A percentile compares a stretch with the other conserved stretches of the same genome.
Evolutionary conservation across 2,888 invertebrate species (phyloP).

Genomic region (Ctena decussata): DNA sequence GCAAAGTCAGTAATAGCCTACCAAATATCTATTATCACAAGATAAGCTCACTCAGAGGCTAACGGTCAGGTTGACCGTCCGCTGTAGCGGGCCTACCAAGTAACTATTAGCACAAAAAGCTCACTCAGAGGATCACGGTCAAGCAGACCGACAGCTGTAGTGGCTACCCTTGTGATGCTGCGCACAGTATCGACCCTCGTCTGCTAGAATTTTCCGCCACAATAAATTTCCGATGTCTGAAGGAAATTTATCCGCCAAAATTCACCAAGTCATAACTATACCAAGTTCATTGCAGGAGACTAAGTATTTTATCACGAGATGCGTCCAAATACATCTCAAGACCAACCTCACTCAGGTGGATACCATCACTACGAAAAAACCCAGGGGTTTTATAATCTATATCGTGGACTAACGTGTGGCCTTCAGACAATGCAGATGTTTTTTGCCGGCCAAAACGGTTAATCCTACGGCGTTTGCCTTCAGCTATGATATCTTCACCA

Average conservation of each 20-base stretch:
- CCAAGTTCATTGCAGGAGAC: neutral
- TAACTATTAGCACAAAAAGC: no score
- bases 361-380: neutral
- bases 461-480: neutral
- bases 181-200: slow-evolving; percentile 6
- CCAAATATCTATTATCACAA: no score
- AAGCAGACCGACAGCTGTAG: no score
- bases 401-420: neutral
- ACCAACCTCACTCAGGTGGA: neutral
- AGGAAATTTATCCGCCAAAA: slow-evolving; percentile 10
- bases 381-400: neutral
- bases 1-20: no score
- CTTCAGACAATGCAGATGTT: neutral
- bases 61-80: no score
- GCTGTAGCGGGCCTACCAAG: no score
- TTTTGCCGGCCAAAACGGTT: slow-evolving; percentile 7
- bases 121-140: no score
- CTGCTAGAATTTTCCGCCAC: slow-evolving; percentile 7
- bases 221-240: neutral
- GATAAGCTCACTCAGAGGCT: no score
- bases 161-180: no score
- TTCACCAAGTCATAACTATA: neutral
- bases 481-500: no score
- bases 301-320: neutral
- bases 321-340: neutral